These are phyloP conservation scores for Carlito syrichta DNA, from an alignment of 2,113 vertebrate species.

Conservation along the genomic window DNA sequence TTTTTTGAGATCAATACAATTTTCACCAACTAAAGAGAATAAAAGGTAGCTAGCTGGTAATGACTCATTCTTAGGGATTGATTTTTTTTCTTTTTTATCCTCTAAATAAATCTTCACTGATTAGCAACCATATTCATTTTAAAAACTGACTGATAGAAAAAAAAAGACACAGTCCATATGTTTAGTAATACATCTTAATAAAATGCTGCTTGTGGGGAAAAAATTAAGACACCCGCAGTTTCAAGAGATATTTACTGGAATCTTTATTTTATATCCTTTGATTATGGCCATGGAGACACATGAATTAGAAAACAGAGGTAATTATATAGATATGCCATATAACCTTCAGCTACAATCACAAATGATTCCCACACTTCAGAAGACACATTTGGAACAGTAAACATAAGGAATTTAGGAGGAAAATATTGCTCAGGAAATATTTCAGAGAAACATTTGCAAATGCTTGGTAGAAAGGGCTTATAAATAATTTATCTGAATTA, in stretches of 20 bases:
- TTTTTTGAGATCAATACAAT: background rate
- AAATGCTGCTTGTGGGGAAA: background rate
- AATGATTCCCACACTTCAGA: background rate
- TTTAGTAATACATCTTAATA: background rate
- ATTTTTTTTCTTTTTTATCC: background rate
- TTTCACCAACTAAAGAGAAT: background rate
- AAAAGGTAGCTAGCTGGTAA: background rate
- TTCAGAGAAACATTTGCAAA: constrained; percentile 17
- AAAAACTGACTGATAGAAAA: background rate
- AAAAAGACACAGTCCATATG: constrained; percentile 3
- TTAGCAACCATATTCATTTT: background rate
- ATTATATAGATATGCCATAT: background rate
- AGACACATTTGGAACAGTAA: background rate
- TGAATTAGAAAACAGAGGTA: background rate
- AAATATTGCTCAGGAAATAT: constrained; percentile 18
- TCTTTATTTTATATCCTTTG: background rate
- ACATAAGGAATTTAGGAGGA: background rate
- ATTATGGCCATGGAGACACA: background rate
- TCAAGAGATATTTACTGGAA: background rate
- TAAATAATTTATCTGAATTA: constrained; percentile 32
- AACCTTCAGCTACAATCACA: background rate
- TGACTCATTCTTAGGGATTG: background rate
- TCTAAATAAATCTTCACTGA: background rate
- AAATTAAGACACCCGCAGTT: background rate
- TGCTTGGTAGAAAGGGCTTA: background rate